Conservation (phyloP, 2,113 vertebrate species). For the Odontesthes bonariensis region DNA sequence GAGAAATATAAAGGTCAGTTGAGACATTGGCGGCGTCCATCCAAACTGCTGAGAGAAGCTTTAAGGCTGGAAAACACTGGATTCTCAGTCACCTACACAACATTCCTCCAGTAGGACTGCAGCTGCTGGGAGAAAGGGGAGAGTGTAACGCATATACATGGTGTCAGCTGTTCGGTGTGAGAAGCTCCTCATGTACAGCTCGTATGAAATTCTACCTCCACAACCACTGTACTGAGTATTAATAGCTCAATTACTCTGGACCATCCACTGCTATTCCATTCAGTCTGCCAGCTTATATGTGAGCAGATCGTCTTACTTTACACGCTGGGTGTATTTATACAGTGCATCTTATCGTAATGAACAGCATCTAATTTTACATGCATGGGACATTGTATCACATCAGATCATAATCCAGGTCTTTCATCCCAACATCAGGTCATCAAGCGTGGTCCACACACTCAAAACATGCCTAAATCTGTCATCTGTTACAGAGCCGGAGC, state of each 20-base stretch:
- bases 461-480: no score
- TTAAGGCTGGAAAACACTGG: not conserved
- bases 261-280: not conserved
- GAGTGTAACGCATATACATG: not conserved
- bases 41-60: no score
- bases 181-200: constrained; percentile 3
- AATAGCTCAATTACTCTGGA: constrained; percentile 14
- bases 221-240: constrained; percentile 18
- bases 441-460: no score
- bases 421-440: no score
- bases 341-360: not conserved
- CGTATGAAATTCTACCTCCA: constrained; percentile 31
- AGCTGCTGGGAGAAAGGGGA: constrained; percentile 24
- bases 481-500: not conserved
- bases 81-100: not conserved
- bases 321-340: no score
- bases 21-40: no score
- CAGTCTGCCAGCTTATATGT: constrained; percentile 5
- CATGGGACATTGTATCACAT: not conserved
- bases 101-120: constrained; percentile 5
- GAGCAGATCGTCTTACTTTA: not conserved
- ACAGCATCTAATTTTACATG: not conserved
- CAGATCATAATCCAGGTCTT: not conserved
- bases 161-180: constrained; percentile 21
- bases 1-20: no score